phyloP scores from a whole-genome alignment of 2,797 vertebrate species.

The Coreius guichenoti region DNA sequence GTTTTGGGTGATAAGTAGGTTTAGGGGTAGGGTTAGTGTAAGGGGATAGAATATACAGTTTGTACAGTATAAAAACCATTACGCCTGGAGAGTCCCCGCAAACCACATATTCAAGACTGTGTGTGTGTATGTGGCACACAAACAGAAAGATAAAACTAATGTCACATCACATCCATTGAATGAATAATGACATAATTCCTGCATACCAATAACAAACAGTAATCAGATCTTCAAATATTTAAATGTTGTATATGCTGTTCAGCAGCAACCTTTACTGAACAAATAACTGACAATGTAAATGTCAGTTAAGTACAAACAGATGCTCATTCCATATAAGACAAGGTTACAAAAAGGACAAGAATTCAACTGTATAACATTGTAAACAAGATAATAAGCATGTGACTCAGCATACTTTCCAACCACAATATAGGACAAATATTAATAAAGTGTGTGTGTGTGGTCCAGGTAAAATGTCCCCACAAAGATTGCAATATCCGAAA shows the following conservation, averaged over 20 bases:
- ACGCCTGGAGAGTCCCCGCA: no score
- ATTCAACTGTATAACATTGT: conserved; percentile 7
- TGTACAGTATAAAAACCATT: no score
- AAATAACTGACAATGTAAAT: conserved; percentile 25
- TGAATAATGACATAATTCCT: neutral
- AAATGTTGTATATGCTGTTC: neutral
- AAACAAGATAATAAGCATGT: conserved; percentile 11
- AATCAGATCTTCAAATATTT: conserved; percentile 32
- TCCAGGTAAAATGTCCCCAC: no score
- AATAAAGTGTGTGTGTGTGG: neutral
- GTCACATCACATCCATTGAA: neutral
- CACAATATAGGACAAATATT: neutral
- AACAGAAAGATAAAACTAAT: neutral
- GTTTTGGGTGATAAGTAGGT: no score
- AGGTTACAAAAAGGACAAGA: neutral
- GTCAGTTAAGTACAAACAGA: conserved; percentile 16
- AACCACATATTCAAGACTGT: no score
- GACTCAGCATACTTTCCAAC: neutral
- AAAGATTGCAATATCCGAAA: no score
- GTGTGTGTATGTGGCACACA: neutral
- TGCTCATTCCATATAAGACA: neutral
- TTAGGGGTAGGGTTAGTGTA: no score
- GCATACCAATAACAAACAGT: conserved; percentile 21
- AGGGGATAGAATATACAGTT: no score
- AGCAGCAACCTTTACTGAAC: neutral